Base-by-base conservation (phyloP, 2,888 invertebrate species). In the Agriopis aurantiaria region DNA sequence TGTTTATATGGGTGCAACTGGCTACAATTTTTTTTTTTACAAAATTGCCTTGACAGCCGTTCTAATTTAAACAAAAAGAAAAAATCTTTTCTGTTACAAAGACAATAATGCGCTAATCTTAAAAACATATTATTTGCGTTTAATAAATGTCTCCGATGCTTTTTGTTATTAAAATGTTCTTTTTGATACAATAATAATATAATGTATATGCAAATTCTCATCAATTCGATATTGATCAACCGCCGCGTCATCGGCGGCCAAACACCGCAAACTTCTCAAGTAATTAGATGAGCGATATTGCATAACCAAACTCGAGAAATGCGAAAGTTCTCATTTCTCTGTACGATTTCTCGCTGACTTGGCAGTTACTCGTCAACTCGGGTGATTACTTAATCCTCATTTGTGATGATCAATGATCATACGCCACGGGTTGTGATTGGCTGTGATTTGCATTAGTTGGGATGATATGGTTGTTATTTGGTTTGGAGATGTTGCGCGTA, bases 261-360 rank as follows among this genome's bases (percentile, higher is more conserved):
- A 74, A 72, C 45, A 72, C 55, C 66, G 64, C 64, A 68, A 74
- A 67, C 43, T 62, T 68, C 60, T 65, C 74, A 75, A 79, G 83
- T 86, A 89, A 89, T 88, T 86, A 86, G 86, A 86, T 81, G 88
- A 71, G 23, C 62, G 53, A 82, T 81, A 75, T 77, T 73, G 74
- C 72, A 75, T 88, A 86, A 78, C 77, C 73, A 77, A 88, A 88
- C 72, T 49, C 79, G 81, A 83, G 88, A 90, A 87, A 88, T 87
- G 85, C 88, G 90, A 90, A 90, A 90, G 90, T 83, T 81, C 75
- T 68, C 86, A 88, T 89, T 88, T 90, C 86, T 83, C 84, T n/a
- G 57, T 81, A 68, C 75, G 87, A 88, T 88, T 89, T 90, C 89
- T 84, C 84, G 81, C 85, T 88, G 87, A 88, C 87, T 86, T 81